Evolutionary conservation across 2,797 vertebrate genomes (phyloP).

Genomic region (Trichosurus vulpecula): DNA sequence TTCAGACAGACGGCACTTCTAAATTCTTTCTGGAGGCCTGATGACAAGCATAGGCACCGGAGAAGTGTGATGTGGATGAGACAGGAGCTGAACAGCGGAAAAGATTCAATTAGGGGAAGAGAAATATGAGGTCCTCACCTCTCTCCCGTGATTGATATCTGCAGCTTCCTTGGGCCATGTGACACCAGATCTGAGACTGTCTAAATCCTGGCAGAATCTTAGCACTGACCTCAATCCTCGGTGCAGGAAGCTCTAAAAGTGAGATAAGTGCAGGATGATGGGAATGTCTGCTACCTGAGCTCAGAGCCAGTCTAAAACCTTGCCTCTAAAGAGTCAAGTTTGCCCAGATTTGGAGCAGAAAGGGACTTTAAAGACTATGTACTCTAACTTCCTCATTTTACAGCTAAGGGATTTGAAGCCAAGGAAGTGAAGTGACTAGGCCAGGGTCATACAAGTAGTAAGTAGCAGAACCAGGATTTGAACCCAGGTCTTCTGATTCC

Average conservation of each 20-base stretch:
- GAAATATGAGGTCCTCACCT: not conserved
- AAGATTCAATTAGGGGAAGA: not conserved
- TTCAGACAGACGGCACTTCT: not conserved
- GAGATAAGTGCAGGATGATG: not conserved
- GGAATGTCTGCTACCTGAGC: not conserved
- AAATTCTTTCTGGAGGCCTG: not conserved
- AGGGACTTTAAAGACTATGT: not conserved
- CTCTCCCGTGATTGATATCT: not conserved
- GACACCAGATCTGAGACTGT: not conserved
- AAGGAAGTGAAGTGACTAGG: not conserved
- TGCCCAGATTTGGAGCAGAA: not conserved
- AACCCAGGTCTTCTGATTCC: not conserved
- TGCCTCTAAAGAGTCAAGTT: not conserved
- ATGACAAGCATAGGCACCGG: not conserved
- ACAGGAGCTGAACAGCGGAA: accelerated
- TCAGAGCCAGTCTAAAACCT: too few relatives aligned
- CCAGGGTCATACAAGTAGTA: not conserved
- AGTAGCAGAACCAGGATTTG: not conserved
- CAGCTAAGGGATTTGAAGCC: not conserved
- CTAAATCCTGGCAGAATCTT: not conserved
- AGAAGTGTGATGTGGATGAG: not conserved
- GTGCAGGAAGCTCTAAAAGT: not conserved
- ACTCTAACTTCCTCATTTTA: not conserved
- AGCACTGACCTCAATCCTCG: not conserved
- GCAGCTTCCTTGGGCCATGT: not conserved